phyloP scores from a whole-genome alignment of 1,140 invertebrate species.

The Eueides isabella region DNA sequence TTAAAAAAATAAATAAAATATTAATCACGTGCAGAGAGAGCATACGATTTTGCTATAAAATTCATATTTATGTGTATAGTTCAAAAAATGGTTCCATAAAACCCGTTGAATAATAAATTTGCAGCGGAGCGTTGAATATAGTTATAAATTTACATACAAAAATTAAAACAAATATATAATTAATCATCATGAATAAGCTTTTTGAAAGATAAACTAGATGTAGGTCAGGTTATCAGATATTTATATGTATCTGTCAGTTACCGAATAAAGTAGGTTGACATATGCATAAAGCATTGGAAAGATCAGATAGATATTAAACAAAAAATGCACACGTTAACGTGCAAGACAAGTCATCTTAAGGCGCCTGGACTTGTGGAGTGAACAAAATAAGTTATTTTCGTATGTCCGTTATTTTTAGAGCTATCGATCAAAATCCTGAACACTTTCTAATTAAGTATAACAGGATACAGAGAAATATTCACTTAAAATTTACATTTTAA shows the following conservation, averaged over 20 bases:
- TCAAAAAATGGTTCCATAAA: too few relatives aligned
- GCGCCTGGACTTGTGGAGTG: neutral
- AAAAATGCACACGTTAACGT: neutral
- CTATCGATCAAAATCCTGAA: slow-evolving; percentile 18
- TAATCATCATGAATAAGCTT: neutral
- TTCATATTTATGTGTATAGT: too few relatives aligned
- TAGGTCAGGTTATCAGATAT: neutral
- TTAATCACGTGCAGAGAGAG: too few relatives aligned
- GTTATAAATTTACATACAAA: neutral
- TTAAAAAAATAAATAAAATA: too few relatives aligned
- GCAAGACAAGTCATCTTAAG: neutral
- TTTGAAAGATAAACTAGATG: neutral
- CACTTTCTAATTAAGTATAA: slow-evolving; percentile 19
- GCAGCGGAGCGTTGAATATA: neutral
- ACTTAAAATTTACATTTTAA: neutral
- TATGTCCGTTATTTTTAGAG: neutral
- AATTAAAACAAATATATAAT: neutral
- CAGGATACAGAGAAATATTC: neutral
- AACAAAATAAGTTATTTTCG: neutral
- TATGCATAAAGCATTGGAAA: slow-evolving; percentile 1
- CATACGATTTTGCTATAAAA: too few relatives aligned
- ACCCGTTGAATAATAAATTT: too few relatives aligned
- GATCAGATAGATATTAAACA: neutral
- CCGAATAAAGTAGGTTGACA: slow-evolving; percentile 4
- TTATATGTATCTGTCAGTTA: neutral